These are phyloP conservation scores for Zaprionus capensis DNA, from an alignment of 1,140 invertebrate species.

Conservation along the genomic window DNA sequence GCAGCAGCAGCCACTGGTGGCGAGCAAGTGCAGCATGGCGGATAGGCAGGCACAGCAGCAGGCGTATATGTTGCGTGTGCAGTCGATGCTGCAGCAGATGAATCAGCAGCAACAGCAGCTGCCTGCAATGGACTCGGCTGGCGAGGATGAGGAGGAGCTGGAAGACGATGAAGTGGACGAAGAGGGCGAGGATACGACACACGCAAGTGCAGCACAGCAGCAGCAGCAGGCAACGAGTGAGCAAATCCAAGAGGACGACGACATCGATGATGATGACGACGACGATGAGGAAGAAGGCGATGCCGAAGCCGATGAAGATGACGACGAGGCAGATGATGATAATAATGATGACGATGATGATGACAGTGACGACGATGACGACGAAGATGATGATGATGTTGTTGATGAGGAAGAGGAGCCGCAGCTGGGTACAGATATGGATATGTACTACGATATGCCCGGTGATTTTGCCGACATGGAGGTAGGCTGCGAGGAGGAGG, in stretches of 20 bases:
- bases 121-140: conserved; percentile 60
- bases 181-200: conserved; percentile 18
- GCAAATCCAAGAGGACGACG: conserved; percentile 11
- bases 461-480: conserved; percentile 72
- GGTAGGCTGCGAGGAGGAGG: conserved; percentile 72
- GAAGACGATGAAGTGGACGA: conserved; percentile 48
- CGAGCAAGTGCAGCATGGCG: conserved; percentile 52
- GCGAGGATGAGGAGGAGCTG: conserved; percentile 63
- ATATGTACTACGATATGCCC: conserved; percentile 62
- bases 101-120: conserved; percentile 66
- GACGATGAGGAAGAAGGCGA: conserved; percentile 15
- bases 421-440: conserved; percentile 44
- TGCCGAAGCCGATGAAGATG: conserved; percentile 49
- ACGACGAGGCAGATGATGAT: conserved; percentile 40
- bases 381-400: conserved; percentile 22
- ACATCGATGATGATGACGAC: conserved; percentile 5
- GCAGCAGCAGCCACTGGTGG: neutral
- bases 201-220: neutral
- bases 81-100: conserved; percentile 70
- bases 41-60: conserved; percentile 59
- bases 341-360: conserved; percentile 25
- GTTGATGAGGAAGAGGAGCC: conserved; percentile 31
- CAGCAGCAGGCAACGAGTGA: neutral
- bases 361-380: conserved; percentile 9
- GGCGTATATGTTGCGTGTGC: conserved; percentile 68